Percentiles rank a stretch among this genome's conserved stretches.
phyloP scores from a whole-genome alignment of 1,140 invertebrate species.

The Drosophila biarmipes region DNA sequence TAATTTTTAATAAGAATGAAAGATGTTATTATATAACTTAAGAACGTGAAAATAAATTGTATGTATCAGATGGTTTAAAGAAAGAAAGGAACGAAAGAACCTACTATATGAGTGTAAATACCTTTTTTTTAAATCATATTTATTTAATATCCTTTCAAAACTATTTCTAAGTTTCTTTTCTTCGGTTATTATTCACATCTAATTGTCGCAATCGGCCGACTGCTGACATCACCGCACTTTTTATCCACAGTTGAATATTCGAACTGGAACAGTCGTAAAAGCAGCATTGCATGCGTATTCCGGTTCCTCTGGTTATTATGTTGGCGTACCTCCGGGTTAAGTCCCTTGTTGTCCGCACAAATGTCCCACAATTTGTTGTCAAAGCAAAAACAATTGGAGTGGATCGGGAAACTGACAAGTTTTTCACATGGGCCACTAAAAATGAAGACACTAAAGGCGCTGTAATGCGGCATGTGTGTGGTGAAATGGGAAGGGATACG shows the following conservation, averaged over 20 bases:
- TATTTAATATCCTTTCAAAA: not conserved
- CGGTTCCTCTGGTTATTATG: conserved; percentile 39
- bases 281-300: conserved; percentile 45
- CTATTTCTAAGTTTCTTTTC: not conserved
- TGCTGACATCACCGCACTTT: conserved; percentile 26
- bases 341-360: conserved; percentile 47
- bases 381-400: conserved; percentile 53
- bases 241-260: conserved; percentile 11
- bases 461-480: conserved; percentile 64
- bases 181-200: not conserved
- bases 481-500: not conserved
- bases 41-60: too few relatives aligned
- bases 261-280: conserved; percentile 26
- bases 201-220: conserved; percentile 2
- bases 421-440: conserved; percentile 61
- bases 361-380: conserved; percentile 53
- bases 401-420: conserved; percentile 50
- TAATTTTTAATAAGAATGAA: too few relatives aligned
- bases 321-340: conserved; percentile 44
- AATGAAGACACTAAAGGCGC: conserved; percentile 71
- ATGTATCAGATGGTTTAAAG: too few relatives aligned
- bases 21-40: too few relatives aligned
- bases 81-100: too few relatives aligned
- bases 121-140: too few relatives aligned
- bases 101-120: too few relatives aligned